A percentile compares a stretch with the other conserved stretches of the same genome.
phyloP scores from a whole-genome alignment of 1,140 invertebrate genomes.

The Zeugodacus cucurbitae region DNA sequence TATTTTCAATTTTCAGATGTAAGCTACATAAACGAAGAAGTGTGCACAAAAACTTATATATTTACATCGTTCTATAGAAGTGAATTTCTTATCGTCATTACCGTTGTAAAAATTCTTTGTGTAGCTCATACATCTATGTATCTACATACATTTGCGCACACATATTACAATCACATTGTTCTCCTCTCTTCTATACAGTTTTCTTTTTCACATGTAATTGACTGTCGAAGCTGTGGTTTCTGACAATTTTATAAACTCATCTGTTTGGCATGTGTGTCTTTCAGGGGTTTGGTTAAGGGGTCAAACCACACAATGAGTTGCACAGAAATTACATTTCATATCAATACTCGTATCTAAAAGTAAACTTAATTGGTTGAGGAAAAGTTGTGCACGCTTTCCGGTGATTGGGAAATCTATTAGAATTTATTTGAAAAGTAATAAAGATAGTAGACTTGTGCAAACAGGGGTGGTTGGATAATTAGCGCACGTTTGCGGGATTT shows the following conservation, averaged over 20 bases:
- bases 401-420: background rate
- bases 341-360: background rate
- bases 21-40: no score
- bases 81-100: background rate
- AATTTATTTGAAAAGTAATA: no score
- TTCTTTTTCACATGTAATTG: background rate
- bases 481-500: no score
- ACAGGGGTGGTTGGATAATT: background rate
- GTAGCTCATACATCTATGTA: background rate
- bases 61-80: background rate
- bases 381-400: background rate
- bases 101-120: background rate
- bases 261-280: background rate
- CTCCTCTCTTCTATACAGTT: background rate
- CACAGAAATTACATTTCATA: background rate
- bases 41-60: no score
- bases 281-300: background rate
- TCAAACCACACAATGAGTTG: background rate
- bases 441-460: background rate
- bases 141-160: background rate
- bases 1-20: no score
- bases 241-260: background rate
- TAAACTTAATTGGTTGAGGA: background rate
- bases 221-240: background rate
- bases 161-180: background rate